Conservation (phyloP, 2,797 vertebrate genomes). For the Cynodonichthys magdalenae region DNA sequence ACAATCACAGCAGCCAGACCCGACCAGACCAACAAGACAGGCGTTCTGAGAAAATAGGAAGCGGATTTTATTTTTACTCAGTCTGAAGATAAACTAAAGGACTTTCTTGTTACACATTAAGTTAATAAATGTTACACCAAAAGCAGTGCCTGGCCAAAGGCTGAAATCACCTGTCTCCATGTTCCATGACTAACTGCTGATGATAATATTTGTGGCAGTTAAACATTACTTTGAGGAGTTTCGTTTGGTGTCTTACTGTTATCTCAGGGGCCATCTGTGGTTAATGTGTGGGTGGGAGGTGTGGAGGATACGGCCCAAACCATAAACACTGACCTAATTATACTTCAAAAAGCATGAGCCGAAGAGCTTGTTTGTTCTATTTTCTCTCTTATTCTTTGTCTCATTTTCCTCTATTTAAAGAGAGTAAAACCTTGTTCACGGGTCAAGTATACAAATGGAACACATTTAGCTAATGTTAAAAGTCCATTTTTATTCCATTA, state of each 20-base stretch:
- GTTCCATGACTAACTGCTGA: conserved; percentile 29
- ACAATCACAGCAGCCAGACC: conserved; percentile 1
- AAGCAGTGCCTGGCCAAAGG: conserved; percentile 30
- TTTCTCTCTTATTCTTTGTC: background rate
- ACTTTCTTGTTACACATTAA: conserved; percentile 22
- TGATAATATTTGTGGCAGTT: conserved; percentile 27
- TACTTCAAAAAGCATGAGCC: conserved; percentile 27
- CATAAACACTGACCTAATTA: conserved; percentile 44
- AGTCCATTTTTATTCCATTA: background rate
- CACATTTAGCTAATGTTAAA: background rate
- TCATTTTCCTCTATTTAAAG: background rate
- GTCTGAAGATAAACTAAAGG: conserved; percentile 9
- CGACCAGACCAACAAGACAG: conserved; percentile 3
- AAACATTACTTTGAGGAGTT: conserved; percentile 54
- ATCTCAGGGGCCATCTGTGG: conserved; percentile 39
- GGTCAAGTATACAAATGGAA: background rate
- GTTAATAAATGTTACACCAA: background rate
- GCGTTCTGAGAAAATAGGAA: conserved; percentile 14
- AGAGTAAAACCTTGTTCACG: background rate
- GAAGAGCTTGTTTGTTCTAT: conserved; percentile 8
- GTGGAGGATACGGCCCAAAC: conserved; percentile 27
- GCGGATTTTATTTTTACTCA: conserved; percentile 6
- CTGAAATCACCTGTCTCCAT: conserved; percentile 19
- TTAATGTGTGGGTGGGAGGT: conserved; percentile 52
- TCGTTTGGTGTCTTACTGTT: conserved; percentile 41